These are phyloP conservation scores for Drosophila meridionalis DNA, from an alignment of 2,888 invertebrate species.

Conservation along the genomic window DNA sequence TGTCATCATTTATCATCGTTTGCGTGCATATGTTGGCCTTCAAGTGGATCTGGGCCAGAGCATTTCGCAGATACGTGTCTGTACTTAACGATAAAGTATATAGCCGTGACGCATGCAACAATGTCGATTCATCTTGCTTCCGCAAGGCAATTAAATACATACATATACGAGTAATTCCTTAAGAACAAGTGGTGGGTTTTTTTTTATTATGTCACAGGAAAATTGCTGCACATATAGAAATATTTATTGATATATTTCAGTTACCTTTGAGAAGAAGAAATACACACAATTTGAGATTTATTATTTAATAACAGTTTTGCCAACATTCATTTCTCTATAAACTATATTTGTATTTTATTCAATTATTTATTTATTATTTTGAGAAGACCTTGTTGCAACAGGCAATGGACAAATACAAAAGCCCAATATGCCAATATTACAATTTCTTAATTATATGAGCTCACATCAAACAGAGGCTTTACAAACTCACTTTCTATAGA, in stretches of 20 bases:
- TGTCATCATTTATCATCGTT: slow-evolving; percentile 76
- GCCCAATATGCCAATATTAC: background rate
- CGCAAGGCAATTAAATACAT: slow-evolving; percentile 29
- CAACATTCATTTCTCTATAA: background rate
- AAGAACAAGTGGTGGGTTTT: slow-evolving; percentile 2
- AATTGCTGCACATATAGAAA: background rate
- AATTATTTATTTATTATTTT: background rate
- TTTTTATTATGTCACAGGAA: slow-evolving; percentile 7
- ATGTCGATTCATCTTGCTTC: slow-evolving; percentile 23
- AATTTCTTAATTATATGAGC: slow-evolving; percentile 5
- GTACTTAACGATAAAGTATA: slow-evolving; percentile 59
- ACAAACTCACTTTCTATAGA: background rate
- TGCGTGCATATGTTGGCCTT: slow-evolving; percentile 65
- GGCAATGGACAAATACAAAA: background rate
- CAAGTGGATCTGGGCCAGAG: slow-evolving; percentile 55
- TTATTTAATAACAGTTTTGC: background rate
- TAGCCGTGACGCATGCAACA: slow-evolving; percentile 25
- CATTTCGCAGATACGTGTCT: slow-evolving; percentile 46
- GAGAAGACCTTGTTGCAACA: background rate
- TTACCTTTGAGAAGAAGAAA: background rate
- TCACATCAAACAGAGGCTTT: background rate
- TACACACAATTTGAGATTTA: background rate
- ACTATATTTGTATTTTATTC: background rate
- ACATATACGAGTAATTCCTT: slow-evolving; percentile 2
- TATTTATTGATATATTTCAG: background rate